These are phyloP conservation scores for Tetragonula clypearis DNA, from an alignment of 1,140 invertebrate genomes.

Conservation along the genomic window DNA sequence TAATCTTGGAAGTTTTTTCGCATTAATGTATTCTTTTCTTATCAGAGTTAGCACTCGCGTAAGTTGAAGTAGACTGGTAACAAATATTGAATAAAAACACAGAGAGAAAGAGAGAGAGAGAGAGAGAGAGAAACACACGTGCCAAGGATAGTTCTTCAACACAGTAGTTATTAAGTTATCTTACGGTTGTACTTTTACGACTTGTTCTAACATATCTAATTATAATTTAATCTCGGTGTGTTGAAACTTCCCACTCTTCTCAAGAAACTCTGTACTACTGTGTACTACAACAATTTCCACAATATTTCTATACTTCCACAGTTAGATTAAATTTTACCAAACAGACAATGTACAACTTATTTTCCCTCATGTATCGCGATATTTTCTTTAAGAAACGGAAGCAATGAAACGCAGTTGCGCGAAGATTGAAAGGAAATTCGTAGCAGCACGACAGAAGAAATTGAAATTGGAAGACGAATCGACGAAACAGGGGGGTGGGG, in stretches of 20 bases:
- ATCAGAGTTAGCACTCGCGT: too few relatives aligned
- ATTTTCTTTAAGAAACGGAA: neutral
- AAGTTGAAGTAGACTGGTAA: neutral
- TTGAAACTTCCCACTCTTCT: neutral
- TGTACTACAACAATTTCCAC: too few relatives aligned
- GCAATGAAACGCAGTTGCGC: neutral
- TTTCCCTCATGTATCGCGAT: neutral
- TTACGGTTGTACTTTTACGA: neutral
- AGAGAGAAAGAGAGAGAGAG: too few relatives aligned
- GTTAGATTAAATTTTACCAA: neutral
- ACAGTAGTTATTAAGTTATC: neutral
- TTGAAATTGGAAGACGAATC: constrained; percentile 33
- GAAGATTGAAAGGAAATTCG: neutral
- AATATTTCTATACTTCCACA: too few relatives aligned
- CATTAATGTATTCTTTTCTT: too few relatives aligned
- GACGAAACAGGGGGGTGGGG: neutral
- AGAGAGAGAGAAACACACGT: neutral
- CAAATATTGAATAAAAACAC: too few relatives aligned
- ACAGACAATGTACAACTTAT: neutral
- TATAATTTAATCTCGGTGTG: neutral
- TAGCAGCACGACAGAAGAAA: neutral
- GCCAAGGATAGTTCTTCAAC: neutral
- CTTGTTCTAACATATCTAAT: neutral
- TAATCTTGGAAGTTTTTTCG: too few relatives aligned
- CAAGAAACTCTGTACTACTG: neutral